Percentiles rank a stretch among this genome's conserved stretches.
These are phyloP conservation scores for Rhimphoctona megacephalus DNA, from an alignment of 2,888 invertebrate species.

Conservation along the genomic window DNA sequence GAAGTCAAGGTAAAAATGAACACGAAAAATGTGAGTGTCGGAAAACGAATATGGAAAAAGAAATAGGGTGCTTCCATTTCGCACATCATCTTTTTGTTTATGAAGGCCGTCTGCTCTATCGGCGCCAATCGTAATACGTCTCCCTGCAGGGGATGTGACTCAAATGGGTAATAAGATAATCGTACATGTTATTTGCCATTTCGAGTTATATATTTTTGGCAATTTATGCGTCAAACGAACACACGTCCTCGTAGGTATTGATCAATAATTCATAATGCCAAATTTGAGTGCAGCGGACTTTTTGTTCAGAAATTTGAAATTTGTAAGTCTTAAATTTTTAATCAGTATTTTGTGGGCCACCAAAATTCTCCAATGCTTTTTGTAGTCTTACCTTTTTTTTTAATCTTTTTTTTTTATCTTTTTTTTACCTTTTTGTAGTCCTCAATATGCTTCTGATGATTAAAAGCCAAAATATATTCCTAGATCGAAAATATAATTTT, in stretches of 20 bases:
- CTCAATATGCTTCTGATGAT: too few relatives aligned
- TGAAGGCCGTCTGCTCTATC: constrained; percentile 47
- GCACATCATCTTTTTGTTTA: constrained; percentile 61
- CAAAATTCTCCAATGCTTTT: too few relatives aligned
- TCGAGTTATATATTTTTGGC: constrained; percentile 40
- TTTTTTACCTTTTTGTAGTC: too few relatives aligned
- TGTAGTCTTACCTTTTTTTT: too few relatives aligned
- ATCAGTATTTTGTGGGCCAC: too few relatives aligned
- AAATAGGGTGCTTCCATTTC: constrained; percentile 29
- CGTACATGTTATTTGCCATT: constrained; percentile 51
- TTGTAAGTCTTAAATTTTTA: too few relatives aligned
- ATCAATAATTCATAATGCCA: constrained; percentile 11
- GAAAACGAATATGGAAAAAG: constrained; percentile 23
- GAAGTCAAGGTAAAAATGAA: neutral
- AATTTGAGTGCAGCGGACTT: neutral
- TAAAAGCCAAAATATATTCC: too few relatives aligned
- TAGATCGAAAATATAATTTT: too few relatives aligned
- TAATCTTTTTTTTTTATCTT: too few relatives aligned
- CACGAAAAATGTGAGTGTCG: constrained; percentile 1
- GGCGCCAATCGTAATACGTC: constrained; percentile 51
- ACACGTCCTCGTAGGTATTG: constrained; percentile 13
- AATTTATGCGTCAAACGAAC: constrained; percentile 55
- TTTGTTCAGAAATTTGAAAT: neutral
- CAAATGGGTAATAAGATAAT: constrained; percentile 62
- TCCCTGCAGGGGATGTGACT: constrained; percentile 36